Evolutionary conservation across 1,140 invertebrate species (phyloP), one percentile per base, ranked within the genome.

Genomic region (Habropoda laboriosa): DNA sequence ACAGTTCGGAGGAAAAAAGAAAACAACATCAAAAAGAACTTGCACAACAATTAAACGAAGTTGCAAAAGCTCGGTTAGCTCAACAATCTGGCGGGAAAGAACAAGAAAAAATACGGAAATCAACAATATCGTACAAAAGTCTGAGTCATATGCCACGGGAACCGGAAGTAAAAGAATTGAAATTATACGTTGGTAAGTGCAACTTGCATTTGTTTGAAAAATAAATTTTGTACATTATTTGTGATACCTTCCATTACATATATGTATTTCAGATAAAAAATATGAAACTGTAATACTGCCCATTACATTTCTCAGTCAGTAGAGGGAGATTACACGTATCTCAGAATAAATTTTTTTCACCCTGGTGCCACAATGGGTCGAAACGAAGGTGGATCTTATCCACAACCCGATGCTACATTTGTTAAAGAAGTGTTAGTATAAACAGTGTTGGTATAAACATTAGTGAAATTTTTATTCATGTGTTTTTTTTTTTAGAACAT

Each of bases 271-370:
- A 97, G 98, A 99, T 93, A 97, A 97, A 89, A 99, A 98, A 93
- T 99, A 99, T 91, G 98, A 99, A 93, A 99, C 98, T 16, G 96
- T 99, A 18, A 99, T 99, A 77, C 92, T 99, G 78, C 99, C 99
- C 0, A 95, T 99, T 84, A 99, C 92, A 99, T 99, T 89, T 99
- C 98, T 35, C 98, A 99, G 90, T 98, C 98, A 1, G 97, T 99
- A 27, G 99, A 99, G 93, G 99, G 99, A 47, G 99, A 99, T 92
- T 99, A 99, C 91, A 99, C 99, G 0, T 99, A 99, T 93, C 95
- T 99, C 76, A 95, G 99, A 90, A 97, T 99, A 85, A 99, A 99
- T 92, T 99, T 99, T 92, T 99, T 99, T 92, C 98, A 99, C 93
- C 99, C 99, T 38, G 99, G 99, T 13, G 97, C 98, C 16, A 97